Percentiles rank a stretch among this genome's conserved stretches.
These are phyloP conservation scores for Bedellia somnulentella DNA, from an alignment of 2,888 invertebrate species.

Conservation along the genomic window DNA sequence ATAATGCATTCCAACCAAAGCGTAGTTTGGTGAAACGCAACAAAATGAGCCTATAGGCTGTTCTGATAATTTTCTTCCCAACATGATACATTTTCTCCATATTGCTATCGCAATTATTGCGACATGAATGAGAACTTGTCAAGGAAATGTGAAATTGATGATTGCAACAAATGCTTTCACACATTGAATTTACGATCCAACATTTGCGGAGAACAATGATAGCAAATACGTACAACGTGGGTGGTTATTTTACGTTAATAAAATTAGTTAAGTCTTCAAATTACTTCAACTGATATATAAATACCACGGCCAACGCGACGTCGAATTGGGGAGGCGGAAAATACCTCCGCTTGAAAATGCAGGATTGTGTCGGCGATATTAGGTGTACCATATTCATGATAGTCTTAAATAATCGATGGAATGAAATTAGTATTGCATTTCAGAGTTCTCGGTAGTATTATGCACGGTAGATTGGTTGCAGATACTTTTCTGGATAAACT, in stretches of 20 bases:
- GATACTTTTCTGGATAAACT: slow-evolving; percentile 38
- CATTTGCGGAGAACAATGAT: slow-evolving; percentile 12
- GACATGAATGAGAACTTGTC: slow-evolving; percentile 3
- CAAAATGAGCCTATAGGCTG: no score
- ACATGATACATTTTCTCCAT: slow-evolving; percentile 6
- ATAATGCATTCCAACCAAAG: no score
- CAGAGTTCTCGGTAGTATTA: slow-evolving; percentile 37
- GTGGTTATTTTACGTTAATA: slow-evolving; percentile 20
- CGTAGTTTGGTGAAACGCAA: no score
- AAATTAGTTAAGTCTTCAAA: slow-evolving; percentile 20
- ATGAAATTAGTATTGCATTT: slow-evolving; percentile 43
- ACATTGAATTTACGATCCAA: neutral
- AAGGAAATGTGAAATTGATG: neutral
- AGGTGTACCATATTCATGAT: no score
- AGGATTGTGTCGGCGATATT: no score
- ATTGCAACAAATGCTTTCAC: neutral
- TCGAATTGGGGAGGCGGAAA: no score
- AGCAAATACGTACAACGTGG: slow-evolving; percentile 30
- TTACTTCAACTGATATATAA: slow-evolving; percentile 22
- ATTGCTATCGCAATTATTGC: neutral
- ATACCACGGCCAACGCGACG: slow-evolving; percentile 39
- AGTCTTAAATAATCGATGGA: no score
- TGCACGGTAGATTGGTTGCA: slow-evolving; percentile 25
- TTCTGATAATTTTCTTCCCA: slow-evolving; percentile 6
- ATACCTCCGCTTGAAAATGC: no score